These are phyloP conservation scores for Hyaena hyaena DNA, from an alignment of 2,113 vertebrate genomes.

Conservation along the genomic window DNA sequence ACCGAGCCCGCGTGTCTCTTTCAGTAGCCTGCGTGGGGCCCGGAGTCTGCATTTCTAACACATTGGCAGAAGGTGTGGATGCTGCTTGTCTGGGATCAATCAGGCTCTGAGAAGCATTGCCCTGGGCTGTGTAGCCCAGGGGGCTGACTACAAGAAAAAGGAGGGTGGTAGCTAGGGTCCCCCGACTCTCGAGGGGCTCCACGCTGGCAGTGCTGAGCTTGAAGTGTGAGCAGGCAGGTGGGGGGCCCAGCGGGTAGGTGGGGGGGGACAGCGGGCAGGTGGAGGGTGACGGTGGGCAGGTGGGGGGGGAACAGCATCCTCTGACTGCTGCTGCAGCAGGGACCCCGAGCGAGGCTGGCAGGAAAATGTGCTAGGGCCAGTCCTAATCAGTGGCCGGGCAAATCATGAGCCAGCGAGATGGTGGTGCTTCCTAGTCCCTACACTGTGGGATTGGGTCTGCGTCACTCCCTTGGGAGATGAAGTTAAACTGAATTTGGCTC, in stretches of 20 bases:
- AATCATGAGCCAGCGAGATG: neutral
- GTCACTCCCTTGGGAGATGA: neutral
- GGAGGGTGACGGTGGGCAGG: no score
- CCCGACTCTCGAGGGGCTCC: no score
- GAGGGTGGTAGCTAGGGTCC: neutral
- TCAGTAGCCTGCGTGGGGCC: neutral
- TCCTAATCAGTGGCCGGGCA: neutral
- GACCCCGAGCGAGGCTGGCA: neutral
- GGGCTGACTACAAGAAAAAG: neutral
- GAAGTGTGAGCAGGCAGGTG: neutral
- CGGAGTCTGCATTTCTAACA: neutral
- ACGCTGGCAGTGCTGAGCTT: neutral
- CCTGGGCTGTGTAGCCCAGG: neutral
- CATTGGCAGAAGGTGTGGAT: no score
- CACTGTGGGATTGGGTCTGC: neutral
- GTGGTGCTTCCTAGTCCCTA: no score
- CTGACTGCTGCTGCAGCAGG: no score
- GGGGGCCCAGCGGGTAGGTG: no score
- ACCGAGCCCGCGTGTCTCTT: neutral
- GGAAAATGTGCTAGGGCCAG: neutral
- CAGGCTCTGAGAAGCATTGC: neutral
- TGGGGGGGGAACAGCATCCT: no score
- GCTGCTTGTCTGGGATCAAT: neutral
- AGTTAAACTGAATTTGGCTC: neutral
- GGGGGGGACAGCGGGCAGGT: no score